Evolutionary conservation across 2,113 vertebrate genomes (phyloP), one percentile per base, ranked within the genome.

Genomic region (Ia io): DNA sequence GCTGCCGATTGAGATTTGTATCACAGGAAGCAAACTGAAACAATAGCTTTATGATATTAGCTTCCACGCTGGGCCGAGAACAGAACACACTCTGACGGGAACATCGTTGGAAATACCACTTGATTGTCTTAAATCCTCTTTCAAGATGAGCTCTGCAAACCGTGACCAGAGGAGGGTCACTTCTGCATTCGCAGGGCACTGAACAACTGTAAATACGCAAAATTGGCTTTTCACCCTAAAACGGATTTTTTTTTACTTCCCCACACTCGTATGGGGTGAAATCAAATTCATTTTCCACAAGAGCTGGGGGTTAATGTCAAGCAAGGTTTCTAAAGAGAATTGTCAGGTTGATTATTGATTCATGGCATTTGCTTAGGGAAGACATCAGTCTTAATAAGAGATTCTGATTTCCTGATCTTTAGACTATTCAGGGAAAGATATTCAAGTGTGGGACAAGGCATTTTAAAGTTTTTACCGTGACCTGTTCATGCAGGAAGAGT

Each of bases 11-110:
- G 98, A 98, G 98, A 98, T 98, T 97, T 96, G 30, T 98, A 98
- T 98, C 98, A 78, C 98, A 98, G 98, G 98, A 98, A 99, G 97
- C 97, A 91, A 98, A 97, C 97, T 97, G 93, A 96, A 98, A 99
- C 98, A 99, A 98, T 99, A 88, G 98, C 98, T 98, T 98, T 98
- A 98, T 97, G 98, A 98, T 98, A 97, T 96, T 92, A 79, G 97
- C 98, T 98, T 98, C 98, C 98, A 98, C 96, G 92, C 98, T 98
- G 97, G 95, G 92, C 97, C 65, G 85, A 94, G 97, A 98, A 98
- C 97, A 97, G 98, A 96, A 97, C 96, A 78, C 0, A 0, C 93
- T 97, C 97, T 97, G 97, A 98, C 74, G 91, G 98, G 97, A 98
- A 97, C 96, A 93, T 93, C 82, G 92, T 96, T 42, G 97, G 93